Conservation (phyloP, 2,888 invertebrate species). For the Polylopha cassiicola region DNA sequence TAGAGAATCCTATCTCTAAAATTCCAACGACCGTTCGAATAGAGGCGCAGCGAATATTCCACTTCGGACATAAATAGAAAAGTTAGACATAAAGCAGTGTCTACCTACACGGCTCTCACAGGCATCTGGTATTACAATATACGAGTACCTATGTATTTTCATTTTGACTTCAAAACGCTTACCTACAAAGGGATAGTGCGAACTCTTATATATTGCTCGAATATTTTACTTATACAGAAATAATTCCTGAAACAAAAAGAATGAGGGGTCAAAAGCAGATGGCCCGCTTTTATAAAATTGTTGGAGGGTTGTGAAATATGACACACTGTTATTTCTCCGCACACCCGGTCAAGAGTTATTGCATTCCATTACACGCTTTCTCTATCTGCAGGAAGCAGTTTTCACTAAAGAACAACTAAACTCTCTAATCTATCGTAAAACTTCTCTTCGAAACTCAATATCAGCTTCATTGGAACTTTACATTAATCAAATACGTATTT, state of each 20-base stretch:
- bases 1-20: constrained; percentile 6
- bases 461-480: constrained; percentile 2
- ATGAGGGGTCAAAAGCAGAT: constrained; percentile 78
- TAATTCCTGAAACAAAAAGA: constrained; percentile 75
- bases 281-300: constrained; percentile 77
- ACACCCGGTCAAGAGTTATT: constrained; percentile 78
- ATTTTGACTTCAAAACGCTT: too few species aligned
- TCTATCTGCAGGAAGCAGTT: constrained; percentile 77
- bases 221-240: constrained; percentile 69
- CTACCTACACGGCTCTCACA: background rate
- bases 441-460: constrained; percentile 20
- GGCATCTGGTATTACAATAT: background rate
- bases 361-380: constrained; percentile 77
- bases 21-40: constrained; percentile 3
- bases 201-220: constrained; percentile 33
- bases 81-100: background rate
- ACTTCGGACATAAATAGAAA: constrained; percentile 1
- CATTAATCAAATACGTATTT: too few species aligned
- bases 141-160: background rate
- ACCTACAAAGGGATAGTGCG: too few species aligned
- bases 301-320: constrained; percentile 77
- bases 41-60: constrained; percentile 13
- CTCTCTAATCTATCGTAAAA: constrained; percentile 60
- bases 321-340: constrained; percentile 78
- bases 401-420: constrained; percentile 72